Base-by-base conservation (phyloP, 2,113 vertebrate genomes). In the Antigone vipio region DNA sequence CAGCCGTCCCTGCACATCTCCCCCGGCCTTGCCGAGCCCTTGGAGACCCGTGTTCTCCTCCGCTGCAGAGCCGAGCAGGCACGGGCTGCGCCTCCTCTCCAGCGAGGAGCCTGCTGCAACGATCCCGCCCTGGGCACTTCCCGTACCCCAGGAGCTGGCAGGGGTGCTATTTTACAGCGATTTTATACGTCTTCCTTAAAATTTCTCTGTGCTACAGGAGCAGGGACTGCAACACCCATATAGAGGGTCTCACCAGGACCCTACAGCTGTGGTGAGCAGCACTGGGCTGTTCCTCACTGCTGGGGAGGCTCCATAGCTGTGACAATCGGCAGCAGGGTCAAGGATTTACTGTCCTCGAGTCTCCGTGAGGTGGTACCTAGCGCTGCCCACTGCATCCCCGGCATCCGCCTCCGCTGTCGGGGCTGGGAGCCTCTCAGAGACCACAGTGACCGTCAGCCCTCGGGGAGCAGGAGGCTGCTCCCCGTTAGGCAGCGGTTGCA, bases 171-270 rank as follows among this genome's bases (percentile, higher is more conserved):
- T 94, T 78, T 64, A 76, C 90, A 72, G 3, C 9, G 7, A 40
- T 77, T 92, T 93, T 91, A 6, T 45, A 76, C 0, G 90, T 94
- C 96, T 96, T 96, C 96, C 96, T 96, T 68, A 30, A 19, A 55
- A 59, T 59, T 17, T 9, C 50, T 47, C 55, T 9, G 85, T 8
- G 92, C 75, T 47, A 11, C 0, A 15, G 88, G 55, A 63, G 72
- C 56, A 18, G 59, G 66, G 49, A 14, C 30, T 3, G 73, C n/a
- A 18, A 23, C 56, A 6, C 4, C 30, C 30, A 4, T 4, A 1
- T 0, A 0, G 34, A 6, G 32, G 77, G 44, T 26, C 89, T 62
- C 80, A 29, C 45, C 12, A 17, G 79, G 44, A 6, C 10, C 62
- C 34, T 10, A 3, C 16, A 30, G 66, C 75, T 62, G 35, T 1